Conservation (phyloP, 2,888 invertebrate genomes). For the Dynastes maya region DNA sequence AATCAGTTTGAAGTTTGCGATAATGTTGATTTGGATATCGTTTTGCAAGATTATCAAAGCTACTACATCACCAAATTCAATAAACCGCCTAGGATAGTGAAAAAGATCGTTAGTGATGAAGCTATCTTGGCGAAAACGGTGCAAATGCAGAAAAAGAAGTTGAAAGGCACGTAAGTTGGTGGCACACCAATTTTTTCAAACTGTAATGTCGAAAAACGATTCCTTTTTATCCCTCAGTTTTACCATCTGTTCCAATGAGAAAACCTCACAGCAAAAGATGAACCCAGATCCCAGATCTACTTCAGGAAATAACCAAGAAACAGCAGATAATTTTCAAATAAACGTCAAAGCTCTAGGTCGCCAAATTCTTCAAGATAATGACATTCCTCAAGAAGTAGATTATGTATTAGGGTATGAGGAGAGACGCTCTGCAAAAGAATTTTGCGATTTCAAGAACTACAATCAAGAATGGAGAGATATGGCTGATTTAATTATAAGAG, state of each 20-base stretch:
- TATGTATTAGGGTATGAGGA: background rate
- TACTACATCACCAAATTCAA: slow-evolving; percentile 90
- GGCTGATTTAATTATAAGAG: slow-evolving; percentile 78
- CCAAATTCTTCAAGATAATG: background rate
- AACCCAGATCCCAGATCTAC: background rate
- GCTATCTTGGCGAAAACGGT: slow-evolving; percentile 9
- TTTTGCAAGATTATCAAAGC: slow-evolving; percentile 90
- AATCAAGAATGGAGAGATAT: slow-evolving; percentile 77
- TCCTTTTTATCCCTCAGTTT: background rate
- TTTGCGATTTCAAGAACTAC: slow-evolving; percentile 64
- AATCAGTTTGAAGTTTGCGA: slow-evolving; percentile 86
- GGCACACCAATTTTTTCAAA: too few relatives aligned
- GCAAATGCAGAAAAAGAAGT: slow-evolving; percentile 43
- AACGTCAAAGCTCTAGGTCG: slow-evolving; percentile 36
- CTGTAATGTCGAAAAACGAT: too few relatives aligned
- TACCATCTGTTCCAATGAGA: slow-evolving; percentile 4
- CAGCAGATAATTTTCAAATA: slow-evolving; percentile 46
- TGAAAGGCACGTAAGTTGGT: slow-evolving; percentile 44
- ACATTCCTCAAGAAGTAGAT: slow-evolving; percentile 3
- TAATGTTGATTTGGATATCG: slow-evolving; percentile 91
- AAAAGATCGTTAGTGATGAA: slow-evolving; percentile 67
- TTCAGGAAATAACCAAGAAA: slow-evolving; percentile 15
- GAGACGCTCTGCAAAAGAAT: slow-evolving; percentile 49
- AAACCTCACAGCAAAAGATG: slow-evolving; percentile 5
- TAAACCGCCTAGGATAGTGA: slow-evolving; percentile 87